Percentiles rank a stretch among this genome's conserved stretches.
Conservation (phyloP, 1,140 invertebrate genomes). For the Pogonus chalceus region DNA sequence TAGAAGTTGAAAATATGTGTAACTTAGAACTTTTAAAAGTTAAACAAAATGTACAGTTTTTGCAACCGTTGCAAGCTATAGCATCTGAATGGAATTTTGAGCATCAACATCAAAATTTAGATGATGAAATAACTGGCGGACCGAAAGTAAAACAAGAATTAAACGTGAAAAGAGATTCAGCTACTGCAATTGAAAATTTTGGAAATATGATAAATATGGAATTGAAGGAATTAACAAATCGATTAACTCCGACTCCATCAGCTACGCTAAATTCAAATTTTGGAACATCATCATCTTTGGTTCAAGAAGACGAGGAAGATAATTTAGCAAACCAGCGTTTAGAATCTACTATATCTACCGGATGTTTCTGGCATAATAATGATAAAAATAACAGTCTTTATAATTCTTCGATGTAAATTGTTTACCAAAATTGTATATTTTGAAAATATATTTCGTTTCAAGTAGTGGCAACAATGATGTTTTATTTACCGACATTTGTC, state of each 20-base stretch:
- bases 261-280: neutral
- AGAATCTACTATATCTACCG: neutral
- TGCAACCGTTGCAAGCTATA: constrained; percentile 37
- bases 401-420: neutral
- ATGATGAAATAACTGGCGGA: neutral
- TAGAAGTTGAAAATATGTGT: constrained; percentile 46
- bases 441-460: too few relatives aligned
- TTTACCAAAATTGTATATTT: neutral
- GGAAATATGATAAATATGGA: neutral
- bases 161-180: neutral
- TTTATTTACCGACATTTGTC: neutral
- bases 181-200: neutral
- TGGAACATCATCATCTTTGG: neutral
- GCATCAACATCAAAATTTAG: neutral
- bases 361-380: neutral
- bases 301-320: neutral
- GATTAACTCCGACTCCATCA: neutral
- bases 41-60: constrained; percentile 40
- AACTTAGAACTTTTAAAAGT: constrained; percentile 42
- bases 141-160: neutral
- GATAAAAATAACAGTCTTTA: neutral
- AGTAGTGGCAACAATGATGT: neutral
- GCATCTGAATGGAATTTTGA: constrained; percentile 24
- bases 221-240: neutral
- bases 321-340: neutral